These are phyloP conservation scores for Oconnorella tubifera DNA, from an alignment of 2,888 invertebrate species.

Conservation along the genomic window DNA sequence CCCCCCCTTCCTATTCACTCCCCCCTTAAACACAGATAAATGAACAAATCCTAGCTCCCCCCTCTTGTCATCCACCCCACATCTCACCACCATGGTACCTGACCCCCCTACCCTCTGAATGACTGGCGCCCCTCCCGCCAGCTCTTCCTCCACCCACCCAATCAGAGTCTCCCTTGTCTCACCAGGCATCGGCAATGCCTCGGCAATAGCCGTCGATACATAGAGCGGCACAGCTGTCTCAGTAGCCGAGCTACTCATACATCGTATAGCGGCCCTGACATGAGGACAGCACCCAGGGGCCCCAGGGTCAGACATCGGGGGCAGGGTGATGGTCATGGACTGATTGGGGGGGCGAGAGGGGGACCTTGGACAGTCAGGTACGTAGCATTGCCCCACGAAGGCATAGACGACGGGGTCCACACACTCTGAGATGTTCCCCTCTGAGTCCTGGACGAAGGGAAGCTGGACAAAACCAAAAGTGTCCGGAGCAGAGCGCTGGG, in stretches of 20 bases:
- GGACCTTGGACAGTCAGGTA: constrained; percentile 49
- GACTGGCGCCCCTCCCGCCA: neutral
- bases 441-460: constrained; percentile 52
- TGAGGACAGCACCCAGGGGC: constrained; percentile 61
- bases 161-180: neutral
- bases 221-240: neutral
- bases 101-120: neutral
- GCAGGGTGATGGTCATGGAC: neutral
- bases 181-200: constrained; percentile 1
- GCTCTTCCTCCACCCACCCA: neutral
- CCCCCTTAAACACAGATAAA: constrained; percentile 3
- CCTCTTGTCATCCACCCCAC: neutral
- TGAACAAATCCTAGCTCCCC: constrained; percentile 1
- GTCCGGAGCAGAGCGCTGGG: constrained; percentile 62
- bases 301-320: neutral
- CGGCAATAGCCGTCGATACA: neutral
- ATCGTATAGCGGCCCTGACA: constrained; percentile 63
- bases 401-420: constrained; percentile 39
- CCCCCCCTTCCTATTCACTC: neutral
- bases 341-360: neutral
- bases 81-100: neutral
- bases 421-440: constrained; percentile 47
- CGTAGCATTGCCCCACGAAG: constrained; percentile 52
- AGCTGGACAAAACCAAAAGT: constrained; percentile 71
- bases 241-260: neutral